Evolutionary conservation across 2,888 invertebrate genomes (phyloP).

Genomic region (Sinelater perroti): DNA sequence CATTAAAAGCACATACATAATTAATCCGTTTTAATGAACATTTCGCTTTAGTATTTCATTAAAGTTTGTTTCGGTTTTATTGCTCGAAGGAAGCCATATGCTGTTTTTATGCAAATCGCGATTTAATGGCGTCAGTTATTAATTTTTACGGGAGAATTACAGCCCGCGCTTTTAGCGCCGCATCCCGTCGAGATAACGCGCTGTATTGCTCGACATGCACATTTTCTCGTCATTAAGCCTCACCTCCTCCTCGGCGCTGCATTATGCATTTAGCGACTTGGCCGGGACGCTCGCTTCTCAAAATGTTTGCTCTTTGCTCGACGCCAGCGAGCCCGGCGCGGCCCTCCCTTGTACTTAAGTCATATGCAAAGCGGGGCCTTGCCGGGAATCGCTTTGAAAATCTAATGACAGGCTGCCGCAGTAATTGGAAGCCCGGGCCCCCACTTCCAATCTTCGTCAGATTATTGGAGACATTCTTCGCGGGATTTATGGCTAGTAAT

Average conservation of each 20-base stretch:
- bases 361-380: conserved; percentile 46
- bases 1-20: conserved; percentile 24
- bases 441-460: conserved; percentile 30
- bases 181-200: conserved; percentile 25
- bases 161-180: conserved; percentile 25
- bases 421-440: conserved; percentile 50
- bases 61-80: conserved; percentile 31
- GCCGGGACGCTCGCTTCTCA: neutral
- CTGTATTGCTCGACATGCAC: conserved; percentile 28
- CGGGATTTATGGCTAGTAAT: conserved; percentile 50
- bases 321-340: conserved; percentile 10
- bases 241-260: conserved; percentile 17
- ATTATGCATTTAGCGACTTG: conserved; percentile 12
- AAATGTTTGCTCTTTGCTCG: neutral
- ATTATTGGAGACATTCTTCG: conserved; percentile 37
- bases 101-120: conserved; percentile 34
- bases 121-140: conserved; percentile 33
- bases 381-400: conserved; percentile 50
- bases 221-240: conserved; percentile 14
- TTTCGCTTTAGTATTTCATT: conserved; percentile 34
- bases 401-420: conserved; percentile 52
- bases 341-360: conserved; percentile 18
- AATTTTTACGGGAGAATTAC: conserved; percentile 31
- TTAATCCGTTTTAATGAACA: conserved; percentile 33
- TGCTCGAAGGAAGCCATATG: conserved; percentile 27